Evolutionary conservation across 2,888 invertebrate genomes (phyloP).

Genomic region (Ormyrus labotus): DNA sequence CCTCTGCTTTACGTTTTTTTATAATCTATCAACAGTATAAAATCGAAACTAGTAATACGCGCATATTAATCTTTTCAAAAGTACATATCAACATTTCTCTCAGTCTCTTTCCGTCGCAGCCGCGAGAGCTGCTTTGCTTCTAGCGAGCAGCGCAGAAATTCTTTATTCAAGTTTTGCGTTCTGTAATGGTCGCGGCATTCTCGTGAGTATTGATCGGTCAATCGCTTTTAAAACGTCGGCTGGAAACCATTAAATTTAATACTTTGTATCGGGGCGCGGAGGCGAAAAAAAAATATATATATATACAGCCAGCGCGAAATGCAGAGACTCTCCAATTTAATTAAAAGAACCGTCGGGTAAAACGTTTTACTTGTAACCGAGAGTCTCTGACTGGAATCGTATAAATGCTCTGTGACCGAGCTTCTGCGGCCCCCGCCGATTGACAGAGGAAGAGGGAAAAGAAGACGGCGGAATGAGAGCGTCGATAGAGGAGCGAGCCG

Average conservation of each 20-base stretch:
- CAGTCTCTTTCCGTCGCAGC: too few species aligned
- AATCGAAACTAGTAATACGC: too few species aligned
- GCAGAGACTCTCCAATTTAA: constrained; percentile 46
- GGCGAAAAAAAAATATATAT: background rate
- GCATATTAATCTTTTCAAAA: too few species aligned
- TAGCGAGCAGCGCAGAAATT: background rate
- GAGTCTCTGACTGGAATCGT: constrained; percentile 12
- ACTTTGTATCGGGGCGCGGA: constrained; percentile 30
- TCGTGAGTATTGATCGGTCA: constrained; percentile 23
- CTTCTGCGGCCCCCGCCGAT: background rate
- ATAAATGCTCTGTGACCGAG: constrained; percentile 24
- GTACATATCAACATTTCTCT: too few species aligned
- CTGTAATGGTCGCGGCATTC: background rate
- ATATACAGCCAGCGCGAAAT: background rate
- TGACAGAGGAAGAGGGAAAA: background rate
- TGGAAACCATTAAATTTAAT: constrained; percentile 50
- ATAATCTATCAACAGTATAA: too few species aligned
- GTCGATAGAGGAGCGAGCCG: background rate
- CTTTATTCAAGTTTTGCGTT: background rate
- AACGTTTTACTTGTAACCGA: constrained; percentile 49
- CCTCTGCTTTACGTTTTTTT: too few species aligned
- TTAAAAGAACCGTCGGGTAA: constrained; percentile 42
- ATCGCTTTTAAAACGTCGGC: constrained; percentile 32
- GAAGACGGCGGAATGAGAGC: background rate
- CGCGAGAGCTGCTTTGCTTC: too few species aligned